These are phyloP conservation scores for Platanista minor DNA, from an alignment of 2,113 vertebrate species.

Conservation along the genomic window DNA sequence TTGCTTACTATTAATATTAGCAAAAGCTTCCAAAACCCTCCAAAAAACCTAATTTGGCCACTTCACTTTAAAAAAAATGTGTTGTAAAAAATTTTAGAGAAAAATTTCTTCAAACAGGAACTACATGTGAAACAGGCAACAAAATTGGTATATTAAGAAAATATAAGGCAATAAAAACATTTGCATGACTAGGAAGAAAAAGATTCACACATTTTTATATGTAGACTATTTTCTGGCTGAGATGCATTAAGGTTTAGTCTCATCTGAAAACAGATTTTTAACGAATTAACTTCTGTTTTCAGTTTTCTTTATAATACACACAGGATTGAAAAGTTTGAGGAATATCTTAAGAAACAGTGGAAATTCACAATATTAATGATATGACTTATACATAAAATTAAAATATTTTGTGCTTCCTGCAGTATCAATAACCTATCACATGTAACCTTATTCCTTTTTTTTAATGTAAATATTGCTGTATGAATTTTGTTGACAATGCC, in stretches of 20 bases:
- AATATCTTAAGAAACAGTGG: neutral
- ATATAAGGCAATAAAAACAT: neutral
- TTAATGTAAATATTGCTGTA: neutral
- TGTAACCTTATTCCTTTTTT: neutral
- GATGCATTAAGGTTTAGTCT: neutral
- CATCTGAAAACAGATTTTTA: slow-evolving; percentile 7
- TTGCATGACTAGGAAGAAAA: neutral
- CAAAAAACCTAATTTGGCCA: neutral
- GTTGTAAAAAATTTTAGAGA: neutral
- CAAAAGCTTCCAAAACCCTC: neutral
- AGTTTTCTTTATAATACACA: neutral
- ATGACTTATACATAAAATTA: neutral
- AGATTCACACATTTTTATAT: neutral
- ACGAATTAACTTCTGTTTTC: neutral
- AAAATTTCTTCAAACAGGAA: neutral
- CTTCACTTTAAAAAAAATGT: neutral
- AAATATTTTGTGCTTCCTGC: neutral
- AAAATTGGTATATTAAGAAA: neutral
- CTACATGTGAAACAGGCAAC: neutral
- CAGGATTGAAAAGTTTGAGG: neutral
- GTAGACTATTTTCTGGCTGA: neutral
- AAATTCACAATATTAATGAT: neutral
- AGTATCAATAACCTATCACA: neutral
- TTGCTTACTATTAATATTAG: neutral
- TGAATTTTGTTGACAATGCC: neutral